A percentile compares a stretch with the other conserved stretches of the same genome.
These are phyloP conservation scores for Euborellia annulipes DNA, from an alignment of 1,140 invertebrate species.

Conservation along the genomic window DNA sequence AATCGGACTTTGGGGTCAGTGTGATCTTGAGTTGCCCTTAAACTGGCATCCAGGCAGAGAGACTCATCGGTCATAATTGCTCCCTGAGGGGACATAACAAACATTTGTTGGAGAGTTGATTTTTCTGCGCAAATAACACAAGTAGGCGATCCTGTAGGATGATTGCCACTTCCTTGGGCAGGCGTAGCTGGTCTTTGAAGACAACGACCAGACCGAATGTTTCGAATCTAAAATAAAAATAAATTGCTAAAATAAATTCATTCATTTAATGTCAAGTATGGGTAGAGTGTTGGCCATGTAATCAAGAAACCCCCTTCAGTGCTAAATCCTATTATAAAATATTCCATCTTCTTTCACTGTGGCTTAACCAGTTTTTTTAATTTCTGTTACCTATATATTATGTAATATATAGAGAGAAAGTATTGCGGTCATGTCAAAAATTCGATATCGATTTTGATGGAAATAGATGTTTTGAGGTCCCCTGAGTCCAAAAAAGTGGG, in stretches of 20 bases:
- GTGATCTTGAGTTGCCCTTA: slow-evolving; percentile 21
- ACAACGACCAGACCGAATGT: not conserved
- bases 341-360: no score
- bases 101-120: slow-evolving; percentile 46
- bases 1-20: slow-evolving; percentile 38
- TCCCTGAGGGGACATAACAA: slow-evolving; percentile 50
- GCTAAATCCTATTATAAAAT: no score
- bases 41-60: slow-evolving; percentile 44
- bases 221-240: slow-evolving; percentile 5
- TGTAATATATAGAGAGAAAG: no score
- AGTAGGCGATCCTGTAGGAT: slow-evolving; percentile 44
- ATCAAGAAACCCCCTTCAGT: no score
- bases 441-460: no score
- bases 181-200: slow-evolving; percentile 34
- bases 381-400: no score
- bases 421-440: no score
- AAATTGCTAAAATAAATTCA: slow-evolving; percentile 16
- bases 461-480: no score
- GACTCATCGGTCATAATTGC: slow-evolving; percentile 55
- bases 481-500: no score
- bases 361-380: no score
- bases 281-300: no score
- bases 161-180: slow-evolving; percentile 34
- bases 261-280: no score
- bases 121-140: slow-evolving; percentile 34